Evolutionary conservation across 2,888 invertebrate species (phyloP), one percentile per base, ranked within the genome.

Genomic region (Agriopis aurantiaria): DNA sequence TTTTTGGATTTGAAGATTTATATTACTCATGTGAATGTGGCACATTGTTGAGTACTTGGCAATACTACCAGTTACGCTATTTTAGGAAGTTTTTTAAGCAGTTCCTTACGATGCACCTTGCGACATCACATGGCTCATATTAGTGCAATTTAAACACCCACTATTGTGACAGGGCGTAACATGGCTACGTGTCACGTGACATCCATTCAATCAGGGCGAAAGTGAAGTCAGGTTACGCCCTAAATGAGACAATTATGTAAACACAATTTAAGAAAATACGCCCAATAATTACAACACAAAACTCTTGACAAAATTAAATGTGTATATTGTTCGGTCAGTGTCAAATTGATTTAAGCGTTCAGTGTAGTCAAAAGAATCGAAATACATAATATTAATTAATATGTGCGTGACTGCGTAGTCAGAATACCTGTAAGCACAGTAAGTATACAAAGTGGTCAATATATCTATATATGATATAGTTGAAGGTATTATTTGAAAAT

Each of bases 31-130:
- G 57, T 56, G 56, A 56, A 41, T 23, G 43, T 52, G 55, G 57
- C 53, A 46, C 51, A 53, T 66, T 66, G 66, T 61, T 56, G 51
- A 63, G 63, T 66, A 63, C 55, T 65, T 55, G 66, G 33, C 59
- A 63, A 66, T 71, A 55, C 66, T 60, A 66, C 64, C 63, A 51
- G 66, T 71, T 62, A 60, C 45, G 58, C 46, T 49, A 56, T 61
- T 45, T 43, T 66, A 33, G 53, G 43, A 57, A 56, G 62, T 57
- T 69, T 5, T 63, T 52, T 48, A 17, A 23, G 33, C 48, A 6
- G 55, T 41, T 33, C 7, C 8, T 41, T 33, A 49, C 56, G 59
- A 45, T 52, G 33, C 33, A 56, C 51, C 49, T 56, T 46, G 52
- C 12, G 43, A 53, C 17, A 46, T 62, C 33, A 46, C 23, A 11